These are phyloP conservation scores for Ancistrus triradiatus DNA, from an alignment of 2,113 vertebrate species.

Conservation along the genomic window DNA sequence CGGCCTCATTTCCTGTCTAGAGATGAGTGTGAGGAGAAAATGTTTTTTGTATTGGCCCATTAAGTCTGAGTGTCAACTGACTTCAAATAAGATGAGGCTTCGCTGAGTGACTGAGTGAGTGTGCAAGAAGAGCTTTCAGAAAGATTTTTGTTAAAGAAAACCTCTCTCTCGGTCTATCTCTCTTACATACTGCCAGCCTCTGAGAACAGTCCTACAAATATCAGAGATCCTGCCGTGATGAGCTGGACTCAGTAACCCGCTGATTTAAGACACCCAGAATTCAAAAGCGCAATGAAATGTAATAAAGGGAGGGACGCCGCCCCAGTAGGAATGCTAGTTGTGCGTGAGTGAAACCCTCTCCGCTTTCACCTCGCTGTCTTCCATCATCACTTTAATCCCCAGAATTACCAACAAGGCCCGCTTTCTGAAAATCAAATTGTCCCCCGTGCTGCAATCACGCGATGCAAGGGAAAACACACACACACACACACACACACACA, in stretches of 20 bases:
- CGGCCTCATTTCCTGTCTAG: constrained; percentile 35
- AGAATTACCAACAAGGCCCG: constrained; percentile 38
- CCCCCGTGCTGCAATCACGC: constrained; percentile 33
- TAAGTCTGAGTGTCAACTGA: constrained; percentile 21
- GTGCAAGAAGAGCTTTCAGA: constrained; percentile 14
- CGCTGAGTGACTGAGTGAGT: not conserved
- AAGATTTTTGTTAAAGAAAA: too few species aligned
- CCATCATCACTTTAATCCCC: constrained; percentile 37
- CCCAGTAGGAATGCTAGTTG: constrained; percentile 25
- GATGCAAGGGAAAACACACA: constrained; percentile 17
- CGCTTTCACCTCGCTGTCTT: constrained; percentile 28
- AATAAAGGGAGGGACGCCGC: constrained; percentile 8
- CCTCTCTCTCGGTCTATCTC: not conserved
- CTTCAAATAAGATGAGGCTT: constrained; percentile 17
- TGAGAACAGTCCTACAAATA: constrained; percentile 7
- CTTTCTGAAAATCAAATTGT: constrained; percentile 32
- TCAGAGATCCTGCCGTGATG: constrained; percentile 27
- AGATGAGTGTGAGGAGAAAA: constrained; percentile 24
- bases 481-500: constrained; percentile 22
- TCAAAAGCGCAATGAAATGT: constrained; percentile 36
- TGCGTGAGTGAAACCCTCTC: constrained; percentile 26
- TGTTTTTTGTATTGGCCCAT: constrained; percentile 20
- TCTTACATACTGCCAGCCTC: not conserved
- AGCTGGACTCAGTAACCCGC: constrained; percentile 20
- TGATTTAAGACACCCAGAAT: constrained; percentile 24